Conservation (phyloP, 2,113 vertebrate genomes). For the Pachyramphus minor region DNA sequence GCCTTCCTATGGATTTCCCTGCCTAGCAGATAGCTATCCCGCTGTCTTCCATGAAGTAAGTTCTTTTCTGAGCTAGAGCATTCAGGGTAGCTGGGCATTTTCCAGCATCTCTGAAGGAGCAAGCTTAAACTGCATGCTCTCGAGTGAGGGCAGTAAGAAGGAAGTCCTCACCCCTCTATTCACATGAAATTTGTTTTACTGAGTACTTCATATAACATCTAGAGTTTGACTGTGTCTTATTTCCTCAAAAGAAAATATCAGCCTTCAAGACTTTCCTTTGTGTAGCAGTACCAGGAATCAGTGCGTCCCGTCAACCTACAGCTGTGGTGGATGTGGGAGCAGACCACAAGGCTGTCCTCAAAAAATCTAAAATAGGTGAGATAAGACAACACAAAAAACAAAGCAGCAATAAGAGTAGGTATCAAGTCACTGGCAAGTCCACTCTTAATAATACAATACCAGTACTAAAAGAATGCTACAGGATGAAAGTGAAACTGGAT, state of each 20-base stretch:
- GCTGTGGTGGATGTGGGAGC: background rate
- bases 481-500: background rate
- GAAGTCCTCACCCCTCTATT: background rate
- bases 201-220: background rate
- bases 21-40: background rate
- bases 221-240: accelerated
- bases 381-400: background rate
- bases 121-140: background rate
- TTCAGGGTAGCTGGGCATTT: background rate
- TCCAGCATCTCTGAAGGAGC: background rate
- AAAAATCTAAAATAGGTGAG: background rate
- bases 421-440: background rate
- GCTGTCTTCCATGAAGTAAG: background rate
- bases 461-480: background rate
- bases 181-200: background rate
- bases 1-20: background rate
- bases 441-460: background rate
- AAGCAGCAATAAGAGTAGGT: background rate
- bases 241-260: background rate
- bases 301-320: background rate
- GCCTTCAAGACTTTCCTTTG: background rate
- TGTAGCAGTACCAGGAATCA: background rate
- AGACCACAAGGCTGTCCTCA: background rate
- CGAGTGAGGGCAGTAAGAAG: background rate
- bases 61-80: background rate